A percentile compares a stretch with the other conserved stretches of the same genome.
Evolutionary conservation across 2,888 invertebrate species (phyloP).

Genomic region (Phymatocera aterrima): DNA sequence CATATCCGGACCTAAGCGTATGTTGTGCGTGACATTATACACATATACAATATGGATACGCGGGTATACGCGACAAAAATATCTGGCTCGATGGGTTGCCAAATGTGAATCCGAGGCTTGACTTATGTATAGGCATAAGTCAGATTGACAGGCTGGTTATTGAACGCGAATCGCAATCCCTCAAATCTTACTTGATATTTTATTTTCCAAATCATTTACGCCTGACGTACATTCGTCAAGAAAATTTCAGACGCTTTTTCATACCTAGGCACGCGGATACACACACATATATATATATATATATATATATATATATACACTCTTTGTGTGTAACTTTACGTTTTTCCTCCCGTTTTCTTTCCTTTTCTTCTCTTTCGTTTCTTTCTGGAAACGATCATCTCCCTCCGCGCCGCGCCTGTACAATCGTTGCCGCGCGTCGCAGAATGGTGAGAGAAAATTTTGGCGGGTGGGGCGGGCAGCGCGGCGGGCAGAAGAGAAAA

Average conservation of each 20-base stretch:
- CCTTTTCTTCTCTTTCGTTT: neutral
- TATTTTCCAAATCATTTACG: constrained; percentile 35
- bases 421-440: neutral
- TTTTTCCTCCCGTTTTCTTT: neutral
- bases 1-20: neutral
- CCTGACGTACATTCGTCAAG: constrained; percentile 22
- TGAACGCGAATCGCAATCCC: constrained; percentile 68
- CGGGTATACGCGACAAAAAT: neutral
- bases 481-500: neutral
- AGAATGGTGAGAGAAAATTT: neutral
- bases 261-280: too few species aligned
- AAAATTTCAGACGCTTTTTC: neutral
- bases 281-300: too few species aligned
- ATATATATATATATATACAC: too few species aligned
- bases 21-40: too few species aligned
- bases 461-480: too few species aligned
- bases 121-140: constrained; percentile 60
- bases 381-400: too few species aligned
- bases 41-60: neutral
- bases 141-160: constrained; percentile 67
- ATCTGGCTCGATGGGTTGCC: neutral
- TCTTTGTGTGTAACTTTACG: neutral
- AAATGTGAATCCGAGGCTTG: constrained; percentile 49
- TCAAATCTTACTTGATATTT: constrained; percentile 56
- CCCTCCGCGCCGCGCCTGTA: neutral